phyloP scores from a whole-genome alignment of 2,113 vertebrate genomes.

The Thermophis baileyi region DNA sequence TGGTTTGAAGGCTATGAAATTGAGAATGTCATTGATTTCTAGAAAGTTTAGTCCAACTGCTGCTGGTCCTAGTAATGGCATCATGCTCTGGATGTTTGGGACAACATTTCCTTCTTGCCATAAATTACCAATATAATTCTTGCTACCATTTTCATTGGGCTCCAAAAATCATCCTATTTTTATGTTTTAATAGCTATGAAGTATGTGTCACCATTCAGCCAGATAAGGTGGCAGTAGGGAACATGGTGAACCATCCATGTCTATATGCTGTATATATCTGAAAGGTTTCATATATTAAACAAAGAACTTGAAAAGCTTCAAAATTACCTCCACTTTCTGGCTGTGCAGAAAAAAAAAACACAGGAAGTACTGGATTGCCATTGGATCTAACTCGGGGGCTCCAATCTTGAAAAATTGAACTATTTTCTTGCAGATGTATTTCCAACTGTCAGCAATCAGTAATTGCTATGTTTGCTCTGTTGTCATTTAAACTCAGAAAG shows the following conservation, averaged over 20 bases:
- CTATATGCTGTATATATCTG: not conserved
- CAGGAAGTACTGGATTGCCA: not conserved
- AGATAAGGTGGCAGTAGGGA: not conserved
- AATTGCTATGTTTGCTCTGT: not conserved
- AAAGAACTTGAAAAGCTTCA: not conserved
- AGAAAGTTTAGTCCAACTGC: not conserved
- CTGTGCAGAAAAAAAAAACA: not conserved
- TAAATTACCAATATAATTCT: not conserved
- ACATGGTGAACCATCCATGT: not conserved
- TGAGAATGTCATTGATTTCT: not conserved
- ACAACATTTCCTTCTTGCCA: not conserved
- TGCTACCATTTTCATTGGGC: not conserved
- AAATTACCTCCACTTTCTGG: not conserved
- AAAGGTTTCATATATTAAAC: not conserved
- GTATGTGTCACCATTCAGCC: not conserved
- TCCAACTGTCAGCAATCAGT: not conserved
- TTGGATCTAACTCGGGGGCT: not conserved
- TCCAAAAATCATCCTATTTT: not conserved
- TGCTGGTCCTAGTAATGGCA: not conserved
- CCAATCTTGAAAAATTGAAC: not conserved
- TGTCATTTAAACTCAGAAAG: not conserved
- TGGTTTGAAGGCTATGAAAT: not conserved
- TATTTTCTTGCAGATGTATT: not conserved
- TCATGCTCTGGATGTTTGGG: not conserved
- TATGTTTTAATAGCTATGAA: not conserved